Evolutionary conservation across 2,113 vertebrate genomes (phyloP), one percentile per base, ranked within the genome.

Genomic region (Carettochelys insculpta): DNA sequence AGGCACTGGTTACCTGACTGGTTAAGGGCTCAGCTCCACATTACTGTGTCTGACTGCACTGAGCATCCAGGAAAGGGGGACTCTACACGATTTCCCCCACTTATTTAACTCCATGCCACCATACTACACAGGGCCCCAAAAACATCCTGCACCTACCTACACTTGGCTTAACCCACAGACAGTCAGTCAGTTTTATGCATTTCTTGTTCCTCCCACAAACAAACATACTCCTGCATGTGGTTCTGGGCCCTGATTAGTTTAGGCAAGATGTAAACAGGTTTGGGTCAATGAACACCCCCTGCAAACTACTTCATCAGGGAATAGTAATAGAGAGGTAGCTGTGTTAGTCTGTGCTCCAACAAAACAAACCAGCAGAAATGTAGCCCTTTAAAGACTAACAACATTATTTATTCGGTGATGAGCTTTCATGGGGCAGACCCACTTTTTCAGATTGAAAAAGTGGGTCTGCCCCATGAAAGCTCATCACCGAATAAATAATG

Each of bases 301-400:
- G 54, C 27, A 58, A 31, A 58, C n/a, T 68, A 68, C 61, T 87
- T 92, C 85, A 90, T 85, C 94, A 94, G 82, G 68, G 58, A n/a
- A n/a, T n/a, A n/a, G n/a, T n/a, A n/a, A n/a, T n/a, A n/a, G n/a
- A n/a, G n/a, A n/a, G n/a, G n/a, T n/a, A n/a, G n/a, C n/a, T n/a
- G n/a, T n/a, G n/a, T n/a, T n/a, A n/a, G n/a, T n/a, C n/a, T n/a
- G n/a, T n/a, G n/a, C n/a, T n/a, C n/a, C n/a, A n/a, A n/a, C n/a
- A n/a, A n/a, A n/a, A n/a, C n/a, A n/a, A n/a, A n/a, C n/a, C n/a
- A n/a, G n/a, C n/a, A n/a, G n/a, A n/a, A n/a, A n/a, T n/a, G n/a
- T n/a, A n/a, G n/a, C n/a, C n/a, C n/a, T n/a, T n/a, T n/a, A n/a
- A n/a, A n/a, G n/a, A n/a, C n/a, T n/a, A n/a, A n/a, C n/a, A n/a